Evolutionary conservation across 2,888 invertebrate genomes (phyloP).

Genomic region (Rugalucina vietnamica): DNA sequence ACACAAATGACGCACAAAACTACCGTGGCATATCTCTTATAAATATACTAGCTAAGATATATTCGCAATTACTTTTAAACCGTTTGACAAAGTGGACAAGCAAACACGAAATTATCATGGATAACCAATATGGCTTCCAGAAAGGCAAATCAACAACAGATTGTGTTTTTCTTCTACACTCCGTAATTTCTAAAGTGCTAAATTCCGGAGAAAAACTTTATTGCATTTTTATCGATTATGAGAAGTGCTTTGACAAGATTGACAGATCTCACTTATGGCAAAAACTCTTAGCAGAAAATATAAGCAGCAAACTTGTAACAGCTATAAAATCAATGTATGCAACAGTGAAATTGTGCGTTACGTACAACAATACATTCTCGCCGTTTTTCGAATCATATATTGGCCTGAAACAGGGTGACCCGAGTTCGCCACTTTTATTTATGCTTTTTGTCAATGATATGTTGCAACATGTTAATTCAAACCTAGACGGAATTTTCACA

Average conservation of each 20-base stretch:
- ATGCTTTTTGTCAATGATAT: constrained; percentile 37
- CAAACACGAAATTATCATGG: neutral
- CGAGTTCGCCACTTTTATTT: constrained; percentile 17
- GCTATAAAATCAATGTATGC: constrained; percentile 36
- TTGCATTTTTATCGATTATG: neutral
- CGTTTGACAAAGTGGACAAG: neutral
- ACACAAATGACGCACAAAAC: no score
- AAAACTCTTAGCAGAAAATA: constrained; percentile 28
- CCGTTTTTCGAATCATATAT: constrained; percentile 22
- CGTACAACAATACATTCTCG: constrained; percentile 20
- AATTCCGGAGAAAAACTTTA: no score
- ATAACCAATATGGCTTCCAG: neutral
- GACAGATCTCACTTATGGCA: no score
- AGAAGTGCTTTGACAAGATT: no score
- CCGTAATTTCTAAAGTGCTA: no score
- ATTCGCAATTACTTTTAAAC: no score
- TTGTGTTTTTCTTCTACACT: no score
- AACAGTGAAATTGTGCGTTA: constrained; percentile 24
- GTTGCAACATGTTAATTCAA: constrained; percentile 5
- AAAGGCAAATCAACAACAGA: no score
- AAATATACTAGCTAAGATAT: no score
- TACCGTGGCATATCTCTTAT: no score
- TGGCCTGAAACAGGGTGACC: constrained; percentile 45
- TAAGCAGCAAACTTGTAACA: constrained; percentile 34
- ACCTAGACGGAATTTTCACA: constrained; percentile 18